These are phyloP conservation scores for Aulostomus chinensis DNA, from an alignment of 2,797 vertebrate genomes.

Conservation along the genomic window DNA sequence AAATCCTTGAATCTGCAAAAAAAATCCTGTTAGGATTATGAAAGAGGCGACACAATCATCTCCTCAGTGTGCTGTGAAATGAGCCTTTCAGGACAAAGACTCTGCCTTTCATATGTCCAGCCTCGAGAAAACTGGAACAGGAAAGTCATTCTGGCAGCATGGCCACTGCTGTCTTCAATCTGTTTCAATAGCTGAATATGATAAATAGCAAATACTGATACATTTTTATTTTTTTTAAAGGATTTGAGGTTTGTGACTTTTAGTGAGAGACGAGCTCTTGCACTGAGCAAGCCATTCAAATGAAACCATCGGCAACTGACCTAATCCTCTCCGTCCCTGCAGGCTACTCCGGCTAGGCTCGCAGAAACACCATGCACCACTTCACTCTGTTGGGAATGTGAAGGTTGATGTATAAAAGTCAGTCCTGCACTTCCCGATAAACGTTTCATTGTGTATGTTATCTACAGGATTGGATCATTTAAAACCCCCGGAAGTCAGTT, in stretches of 20 bases:
- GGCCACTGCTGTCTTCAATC: slow-evolving; percentile 21
- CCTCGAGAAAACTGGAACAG: slow-evolving; percentile 30
- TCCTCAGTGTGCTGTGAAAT: slow-evolving; percentile 53
- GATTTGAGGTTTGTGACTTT: slow-evolving; percentile 32
- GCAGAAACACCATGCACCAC: slow-evolving; percentile 15
- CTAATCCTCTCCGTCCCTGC: slow-evolving; percentile 47
- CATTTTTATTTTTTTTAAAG: slow-evolving; percentile 18
- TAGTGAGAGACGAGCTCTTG: slow-evolving; percentile 28
- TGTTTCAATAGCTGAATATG: slow-evolving; percentile 23
- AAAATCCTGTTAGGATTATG: slow-evolving; percentile 70
- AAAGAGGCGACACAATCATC: slow-evolving; percentile 60
- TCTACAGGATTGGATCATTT: slow-evolving; percentile 30
- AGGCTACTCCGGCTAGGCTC: background rate
- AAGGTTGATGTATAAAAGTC: slow-evolving; percentile 33
- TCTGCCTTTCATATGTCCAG: slow-evolving; percentile 42
- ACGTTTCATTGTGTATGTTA: slow-evolving; percentile 39
- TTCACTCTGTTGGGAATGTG: slow-evolving; percentile 22
- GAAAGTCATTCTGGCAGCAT: slow-evolving; percentile 16
- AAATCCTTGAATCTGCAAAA: slow-evolving; percentile 67
- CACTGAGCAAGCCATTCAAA: slow-evolving; percentile 50
- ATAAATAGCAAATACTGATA: slow-evolving; percentile 26
- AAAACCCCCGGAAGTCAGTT: slow-evolving; percentile 22
- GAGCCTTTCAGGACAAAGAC: slow-evolving; percentile 51
- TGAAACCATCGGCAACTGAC: slow-evolving; percentile 28
- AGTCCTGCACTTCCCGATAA: slow-evolving; percentile 26